Percentiles rank a stretch among this genome's conserved stretches.
phyloP scores from a whole-genome alignment of 1,140 invertebrate genomes.

The Drosophila tsacasi region DNA sequence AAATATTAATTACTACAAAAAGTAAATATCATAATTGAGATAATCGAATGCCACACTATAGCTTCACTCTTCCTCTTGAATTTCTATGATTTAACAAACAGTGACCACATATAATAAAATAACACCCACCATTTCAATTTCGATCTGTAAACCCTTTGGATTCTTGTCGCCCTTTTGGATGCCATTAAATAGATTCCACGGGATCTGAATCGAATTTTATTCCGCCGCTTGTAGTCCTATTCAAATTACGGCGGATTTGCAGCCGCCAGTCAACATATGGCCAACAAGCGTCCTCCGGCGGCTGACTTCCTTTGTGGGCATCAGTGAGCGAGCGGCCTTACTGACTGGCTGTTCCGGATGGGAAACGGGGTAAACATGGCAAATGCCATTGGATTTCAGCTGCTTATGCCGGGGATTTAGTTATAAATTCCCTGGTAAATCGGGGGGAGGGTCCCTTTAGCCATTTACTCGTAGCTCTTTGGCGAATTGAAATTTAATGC shows the following conservation, averaged over 20 bases:
- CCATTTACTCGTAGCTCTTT: constrained; percentile 17
- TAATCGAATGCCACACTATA: neutral
- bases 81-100: neutral
- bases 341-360: neutral
- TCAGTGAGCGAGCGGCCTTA: neutral
- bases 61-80: neutral
- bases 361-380: constrained; percentile 17
- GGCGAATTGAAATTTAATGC: constrained; percentile 80
- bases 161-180: constrained; percentile 21
- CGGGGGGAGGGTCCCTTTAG: constrained; percentile 3
- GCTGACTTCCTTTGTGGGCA: constrained; percentile 31
- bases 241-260: constrained; percentile 80
- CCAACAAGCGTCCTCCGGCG: constrained; percentile 18
- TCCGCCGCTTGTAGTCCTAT: constrained; percentile 73
- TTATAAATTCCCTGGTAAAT: constrained; percentile 67
- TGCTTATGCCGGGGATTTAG: constrained; percentile 79
- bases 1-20: neutral
- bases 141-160: constrained; percentile 12
- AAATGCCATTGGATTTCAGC: constrained; percentile 73
- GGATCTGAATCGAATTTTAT: constrained; percentile 70
- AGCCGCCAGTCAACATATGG: constrained; percentile 76
- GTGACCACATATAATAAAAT: constrained; percentile 10
- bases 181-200: constrained; percentile 63
- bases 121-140: constrained; percentile 3
- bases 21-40: neutral